These are phyloP conservation scores for Actinia tenebrosa DNA, from an alignment of 64 coral and sea anemone genomes.

Conservation along the genomic window DNA sequence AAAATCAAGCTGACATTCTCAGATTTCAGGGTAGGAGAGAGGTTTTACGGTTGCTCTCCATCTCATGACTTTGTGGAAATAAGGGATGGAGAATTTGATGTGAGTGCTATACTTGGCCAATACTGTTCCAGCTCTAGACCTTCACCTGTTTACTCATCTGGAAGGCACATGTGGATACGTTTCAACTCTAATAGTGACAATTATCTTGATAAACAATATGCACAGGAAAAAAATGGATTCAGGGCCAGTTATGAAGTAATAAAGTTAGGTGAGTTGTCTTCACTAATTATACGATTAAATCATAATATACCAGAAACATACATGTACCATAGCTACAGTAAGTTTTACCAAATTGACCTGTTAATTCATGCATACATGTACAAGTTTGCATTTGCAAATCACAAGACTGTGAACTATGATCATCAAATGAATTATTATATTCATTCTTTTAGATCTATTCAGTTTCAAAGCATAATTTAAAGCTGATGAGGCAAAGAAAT, in stretches of 20 bases:
- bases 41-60: background rate
- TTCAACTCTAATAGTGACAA: constrained; percentile 37
- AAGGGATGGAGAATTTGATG: constrained; percentile 12
- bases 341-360: too few species aligned
- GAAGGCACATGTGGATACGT: constrained; percentile 39
- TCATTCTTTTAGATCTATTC: too few species aligned
- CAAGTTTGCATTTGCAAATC: too few species aligned
- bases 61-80: constrained; percentile 24
- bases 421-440: too few species aligned
- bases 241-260: background rate
- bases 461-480: too few species aligned
- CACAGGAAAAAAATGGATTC: background rate
- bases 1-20: constrained; percentile 36
- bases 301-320: background rate
- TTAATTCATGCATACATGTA: too few species aligned
- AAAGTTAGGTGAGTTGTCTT: background rate
- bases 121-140: constrained; percentile 1
- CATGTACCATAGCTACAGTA: too few species aligned
- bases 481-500: too few species aligned
- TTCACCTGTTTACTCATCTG: constrained; percentile 28
- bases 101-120: background rate
- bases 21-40: constrained; percentile 23
- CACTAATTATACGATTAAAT: too few species aligned
- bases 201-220: background rate
- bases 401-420: too few species aligned